Base-by-base conservation (phyloP, 2,888 invertebrate species). In the Melanostoma scalare region DNA sequence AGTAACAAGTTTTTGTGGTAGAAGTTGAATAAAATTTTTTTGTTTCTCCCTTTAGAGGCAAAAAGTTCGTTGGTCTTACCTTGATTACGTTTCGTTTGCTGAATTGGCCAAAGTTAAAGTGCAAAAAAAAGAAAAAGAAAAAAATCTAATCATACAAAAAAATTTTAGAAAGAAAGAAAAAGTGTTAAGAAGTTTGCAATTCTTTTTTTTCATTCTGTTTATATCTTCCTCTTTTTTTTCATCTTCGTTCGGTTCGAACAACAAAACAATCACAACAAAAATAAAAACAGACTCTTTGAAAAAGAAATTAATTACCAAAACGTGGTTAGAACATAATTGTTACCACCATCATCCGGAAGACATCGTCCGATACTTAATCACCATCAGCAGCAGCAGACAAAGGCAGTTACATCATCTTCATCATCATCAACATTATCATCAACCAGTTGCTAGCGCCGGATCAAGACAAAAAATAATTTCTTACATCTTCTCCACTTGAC, bases 11-110 rank as follows among this genome's bases (percentile, higher is more conserved):
- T 71, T 69, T 63, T 68, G 74, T 79, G 68, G 73, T 75, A 67
- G 84, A 84, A 74, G 61, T 82, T 20, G 20, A 20, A 20, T 20
- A 20, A 20, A 20, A 20, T 73, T 50, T 40, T n/a, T 35, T 56
- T 52, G 31, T 30, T 35, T 48, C 60, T 33, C 31, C 46, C 48
- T 74, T 48, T 65, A 74, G 72, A 78, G 65, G 74, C 67, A 63
- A 82, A 78, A 74, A 79, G 84, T 84, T 84, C 84, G 79, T 79
- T 79, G 75, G 78, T 71, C 82, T 78, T 74, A 73, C 78, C 55
- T 78, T 84, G 69, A 74, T 78, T 84, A 71, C 79, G 79, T 71
- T 71, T 84, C 74, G 69, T 68, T 78, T 74, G 63, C 74, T 71
- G 60, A 84, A 71, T 77, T 73, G 77, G 73, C 73, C 58, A 77